Conservation (phyloP, 2,113 vertebrate genomes). For the Helogale parvula region DNA sequence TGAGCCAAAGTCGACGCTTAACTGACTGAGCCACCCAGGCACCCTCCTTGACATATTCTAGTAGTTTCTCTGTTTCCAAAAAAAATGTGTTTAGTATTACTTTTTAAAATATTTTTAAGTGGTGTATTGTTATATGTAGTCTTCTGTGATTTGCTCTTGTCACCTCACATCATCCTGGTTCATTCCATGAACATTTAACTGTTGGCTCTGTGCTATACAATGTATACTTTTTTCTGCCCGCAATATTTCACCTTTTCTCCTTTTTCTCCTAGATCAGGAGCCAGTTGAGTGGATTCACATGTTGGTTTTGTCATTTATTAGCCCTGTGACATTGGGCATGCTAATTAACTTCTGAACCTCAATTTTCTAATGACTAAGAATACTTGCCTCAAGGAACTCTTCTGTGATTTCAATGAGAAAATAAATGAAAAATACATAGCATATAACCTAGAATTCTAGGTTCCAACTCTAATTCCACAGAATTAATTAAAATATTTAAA, state of each 20-base stretch:
- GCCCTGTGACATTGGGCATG: background rate
- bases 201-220: background rate
- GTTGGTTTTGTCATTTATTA: background rate
- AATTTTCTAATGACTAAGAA: background rate
- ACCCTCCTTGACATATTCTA: background rate
- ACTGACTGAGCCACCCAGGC: too few relatives aligned
- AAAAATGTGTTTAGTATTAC: background rate
- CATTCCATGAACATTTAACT: background rate
- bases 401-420: background rate
- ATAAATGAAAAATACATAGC: background rate
- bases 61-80: background rate
- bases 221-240: background rate
- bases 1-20: too few relatives aligned
- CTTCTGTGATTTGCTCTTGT: background rate
- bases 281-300: background rate
- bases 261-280: background rate
- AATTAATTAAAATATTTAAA: background rate
- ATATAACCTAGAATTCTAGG: background rate
- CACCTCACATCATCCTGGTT: background rate
- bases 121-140: background rate
- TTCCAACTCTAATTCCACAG: background rate
- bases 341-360: background rate
- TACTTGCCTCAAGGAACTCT: background rate
- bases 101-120: background rate
- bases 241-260: background rate